Evolutionary conservation across 2,113 vertebrate genomes (phyloP).

Genomic region (Ptilorrhoa leucosticta): DNA sequence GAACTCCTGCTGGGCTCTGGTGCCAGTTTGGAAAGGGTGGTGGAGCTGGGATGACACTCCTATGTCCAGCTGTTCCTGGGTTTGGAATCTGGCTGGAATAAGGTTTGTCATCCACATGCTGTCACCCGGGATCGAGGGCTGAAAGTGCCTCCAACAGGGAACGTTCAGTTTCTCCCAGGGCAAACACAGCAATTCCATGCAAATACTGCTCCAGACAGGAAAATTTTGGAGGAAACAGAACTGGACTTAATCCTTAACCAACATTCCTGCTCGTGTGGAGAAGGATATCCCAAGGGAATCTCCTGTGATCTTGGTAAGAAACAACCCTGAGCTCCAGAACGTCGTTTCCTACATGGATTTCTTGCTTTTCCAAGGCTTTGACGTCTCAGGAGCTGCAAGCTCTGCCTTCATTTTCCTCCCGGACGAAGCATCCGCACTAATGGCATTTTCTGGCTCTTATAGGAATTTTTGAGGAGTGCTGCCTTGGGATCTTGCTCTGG

Average conservation of each 20-base stretch:
- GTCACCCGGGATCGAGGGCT: not conserved
- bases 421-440: not conserved
- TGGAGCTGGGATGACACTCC: fast-evolving
- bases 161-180: not conserved
- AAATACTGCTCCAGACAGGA: not conserved
- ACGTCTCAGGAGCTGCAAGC: not conserved
- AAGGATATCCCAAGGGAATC: not conserved
- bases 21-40: not conserved
- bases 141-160: not conserved
- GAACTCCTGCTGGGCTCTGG: not conserved
- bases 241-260: not conserved
- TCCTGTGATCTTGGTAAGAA: not conserved
- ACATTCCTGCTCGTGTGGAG: not conserved
- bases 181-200: not conserved
- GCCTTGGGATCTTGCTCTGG: fast-evolving
- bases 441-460: not conserved
- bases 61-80: fast-evolving
- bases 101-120: fast-evolving
- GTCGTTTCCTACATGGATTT: not conserved
- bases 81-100: not conserved
- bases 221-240: not conserved
- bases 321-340: not conserved
- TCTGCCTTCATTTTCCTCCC: not conserved
- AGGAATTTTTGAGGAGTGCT: not conserved
- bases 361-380: not conserved